Percentiles rank a stretch among this genome's conserved stretches.
These are phyloP conservation scores for Parnassius orleans DNA, from an alignment of 2,888 invertebrate genomes.

Conservation along the genomic window DNA sequence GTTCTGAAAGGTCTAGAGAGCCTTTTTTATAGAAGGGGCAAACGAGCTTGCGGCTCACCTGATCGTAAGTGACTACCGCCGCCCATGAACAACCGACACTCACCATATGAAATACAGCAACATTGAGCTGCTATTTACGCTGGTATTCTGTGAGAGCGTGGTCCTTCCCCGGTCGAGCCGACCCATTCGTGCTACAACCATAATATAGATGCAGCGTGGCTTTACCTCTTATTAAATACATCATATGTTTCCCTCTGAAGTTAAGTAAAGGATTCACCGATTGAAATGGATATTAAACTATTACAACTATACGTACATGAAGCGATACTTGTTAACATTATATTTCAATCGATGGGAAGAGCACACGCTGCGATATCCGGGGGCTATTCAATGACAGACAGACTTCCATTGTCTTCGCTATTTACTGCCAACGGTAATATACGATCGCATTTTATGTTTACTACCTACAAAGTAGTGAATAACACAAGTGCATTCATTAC, in stretches of 20 bases:
- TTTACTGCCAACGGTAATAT: conserved; percentile 6
- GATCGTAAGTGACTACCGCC: no score
- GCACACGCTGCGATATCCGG: conserved; percentile 1
- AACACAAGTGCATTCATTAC: background rate
- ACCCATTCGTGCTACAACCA: no score
- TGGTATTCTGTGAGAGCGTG: no score
- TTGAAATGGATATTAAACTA: background rate
- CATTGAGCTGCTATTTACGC: no score
- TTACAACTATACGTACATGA: background rate
- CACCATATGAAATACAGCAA: no score
- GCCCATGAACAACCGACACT: no score
- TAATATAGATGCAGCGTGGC: no score
- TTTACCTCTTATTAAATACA: background rate
- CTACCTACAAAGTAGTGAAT: background rate
- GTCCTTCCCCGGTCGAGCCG: no score
- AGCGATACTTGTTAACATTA: conserved; percentile 5
- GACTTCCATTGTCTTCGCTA: background rate
- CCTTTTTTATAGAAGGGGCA: no score
- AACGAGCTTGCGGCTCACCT: no score
- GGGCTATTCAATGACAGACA: conserved; percentile 1
- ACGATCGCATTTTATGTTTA: background rate
- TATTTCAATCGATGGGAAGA: conserved; percentile 4
- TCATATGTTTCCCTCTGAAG: background rate
- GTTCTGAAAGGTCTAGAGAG: no score
- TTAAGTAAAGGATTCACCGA: no score